Conservation (phyloP, 2,113 vertebrate genomes). For the Nothocercus nigrocapillus region DNA sequence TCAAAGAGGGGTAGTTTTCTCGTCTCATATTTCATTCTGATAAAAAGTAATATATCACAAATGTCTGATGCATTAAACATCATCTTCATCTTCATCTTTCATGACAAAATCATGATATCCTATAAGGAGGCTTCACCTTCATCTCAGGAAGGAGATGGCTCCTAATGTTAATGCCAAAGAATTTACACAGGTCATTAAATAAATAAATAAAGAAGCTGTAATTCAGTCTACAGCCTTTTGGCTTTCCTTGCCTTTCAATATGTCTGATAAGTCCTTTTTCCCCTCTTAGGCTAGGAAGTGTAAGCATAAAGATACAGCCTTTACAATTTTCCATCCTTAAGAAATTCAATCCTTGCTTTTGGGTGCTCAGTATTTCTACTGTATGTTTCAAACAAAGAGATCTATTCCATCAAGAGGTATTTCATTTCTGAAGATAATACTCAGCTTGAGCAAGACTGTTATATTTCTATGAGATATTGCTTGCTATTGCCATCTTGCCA, state of each 20-base stretch:
- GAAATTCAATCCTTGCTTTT: neutral
- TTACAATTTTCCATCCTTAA: neutral
- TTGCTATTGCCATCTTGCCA: neutral
- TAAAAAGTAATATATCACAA: neutral
- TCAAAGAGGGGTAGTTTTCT: neutral
- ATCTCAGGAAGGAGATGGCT: neutral
- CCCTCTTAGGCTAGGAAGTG: rapidly evolving
- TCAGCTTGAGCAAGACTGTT: no score
- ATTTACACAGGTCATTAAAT: neutral
- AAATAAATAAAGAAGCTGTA: neutral
- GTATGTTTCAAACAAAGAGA: neutral
- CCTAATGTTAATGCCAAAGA: neutral
- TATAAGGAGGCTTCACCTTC: neutral
- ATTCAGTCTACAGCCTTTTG: neutral
- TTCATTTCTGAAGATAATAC: neutral
- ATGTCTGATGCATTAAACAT: neutral
- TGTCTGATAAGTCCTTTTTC: neutral
- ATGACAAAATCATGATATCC: neutral
- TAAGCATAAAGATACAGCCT: neutral
- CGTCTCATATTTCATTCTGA: neutral
- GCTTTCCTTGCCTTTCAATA: neutral
- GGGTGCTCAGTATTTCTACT: neutral
- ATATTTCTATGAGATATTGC: neutral
- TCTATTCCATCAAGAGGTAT: neutral
- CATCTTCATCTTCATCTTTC: neutral